Percentiles rank a stretch among this genome's conserved stretches.
These are phyloP conservation scores for Eleutherodactylus coqui DNA, from an alignment of 2,797 vertebrate genomes.

Conservation along the genomic window DNA sequence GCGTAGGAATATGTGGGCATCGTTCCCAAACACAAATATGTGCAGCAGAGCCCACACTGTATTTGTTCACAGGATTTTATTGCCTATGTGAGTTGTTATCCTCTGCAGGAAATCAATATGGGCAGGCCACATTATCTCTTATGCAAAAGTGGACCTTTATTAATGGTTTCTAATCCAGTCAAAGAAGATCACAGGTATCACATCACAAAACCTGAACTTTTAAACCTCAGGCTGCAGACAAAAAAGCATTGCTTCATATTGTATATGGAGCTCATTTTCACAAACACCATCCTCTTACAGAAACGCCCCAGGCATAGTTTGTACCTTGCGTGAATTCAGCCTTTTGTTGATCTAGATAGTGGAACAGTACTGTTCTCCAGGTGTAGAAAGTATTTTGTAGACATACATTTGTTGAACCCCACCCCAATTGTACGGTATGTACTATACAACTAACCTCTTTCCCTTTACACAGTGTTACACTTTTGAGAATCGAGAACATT, in stretches of 20 bases:
- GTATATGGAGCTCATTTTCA: constrained; percentile 69
- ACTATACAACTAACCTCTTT: constrained; percentile 67
- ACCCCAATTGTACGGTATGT: constrained; percentile 76
- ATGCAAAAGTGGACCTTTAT: constrained; percentile 62
- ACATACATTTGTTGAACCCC: constrained; percentile 76
- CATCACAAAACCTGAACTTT: constrained; percentile 66
- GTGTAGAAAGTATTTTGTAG: constrained; percentile 82
- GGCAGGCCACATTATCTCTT: constrained; percentile 39
- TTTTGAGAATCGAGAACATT: constrained; percentile 17
- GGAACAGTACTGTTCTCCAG: constrained; percentile 79
- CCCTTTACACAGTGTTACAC: neutral
- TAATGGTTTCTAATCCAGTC: neutral
- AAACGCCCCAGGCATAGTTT: constrained; percentile 81
- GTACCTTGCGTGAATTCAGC: constrained; percentile 81
- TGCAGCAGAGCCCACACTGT: constrained; percentile 38
- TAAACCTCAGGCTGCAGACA: constrained; percentile 66
- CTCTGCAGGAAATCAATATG: constrained; percentile 59
- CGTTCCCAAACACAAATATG: constrained; percentile 48
- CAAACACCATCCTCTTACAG: constrained; percentile 78
- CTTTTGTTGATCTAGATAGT: constrained; percentile 81
- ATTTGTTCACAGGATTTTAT: constrained; percentile 55
- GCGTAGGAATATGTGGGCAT: constrained; percentile 54
- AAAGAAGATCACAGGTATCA: constrained; percentile 50
- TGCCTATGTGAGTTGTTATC: constrained; percentile 13
- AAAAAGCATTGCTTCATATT: constrained; percentile 69